Evolutionary conservation across 2,113 vertebrate genomes (phyloP).

Genomic region (Tylochromis polylepis): DNA sequence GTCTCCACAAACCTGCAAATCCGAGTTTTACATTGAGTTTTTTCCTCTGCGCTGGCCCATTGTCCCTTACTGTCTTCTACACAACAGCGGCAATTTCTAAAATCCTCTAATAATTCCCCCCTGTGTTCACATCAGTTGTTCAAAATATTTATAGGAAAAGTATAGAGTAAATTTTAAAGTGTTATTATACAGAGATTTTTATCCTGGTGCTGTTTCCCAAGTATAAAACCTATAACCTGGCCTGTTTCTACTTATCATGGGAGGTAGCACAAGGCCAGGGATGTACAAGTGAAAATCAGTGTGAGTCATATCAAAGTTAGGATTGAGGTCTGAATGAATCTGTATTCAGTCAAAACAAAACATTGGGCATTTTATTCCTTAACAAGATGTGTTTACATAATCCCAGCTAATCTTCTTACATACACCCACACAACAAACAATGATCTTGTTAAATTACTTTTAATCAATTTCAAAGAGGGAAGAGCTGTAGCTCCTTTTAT

Average conservation of each 20-base stretch:
- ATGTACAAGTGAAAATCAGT: neutral
- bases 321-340: neutral
- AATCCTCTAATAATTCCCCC: neutral
- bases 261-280: neutral
- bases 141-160: neutral
- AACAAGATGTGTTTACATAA: neutral
- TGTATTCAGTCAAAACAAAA: neutral
- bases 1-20: slow-evolving; percentile 23
- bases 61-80: neutral
- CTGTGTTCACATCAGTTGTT: neutral
- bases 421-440: neutral
- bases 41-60: neutral
- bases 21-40: neutral
- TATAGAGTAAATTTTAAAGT: neutral
- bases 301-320: neutral
- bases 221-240: neutral
- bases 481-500: neutral
- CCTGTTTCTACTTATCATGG: neutral
- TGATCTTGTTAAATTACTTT: neutral
- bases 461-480: neutral
- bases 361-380: rapidly evolving
- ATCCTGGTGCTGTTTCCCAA: neutral
- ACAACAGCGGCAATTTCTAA: neutral
- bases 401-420: neutral
- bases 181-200: neutral